Evolutionary conservation across 2,888 invertebrate genomes (phyloP).

Genomic region (Timema podura): DNA sequence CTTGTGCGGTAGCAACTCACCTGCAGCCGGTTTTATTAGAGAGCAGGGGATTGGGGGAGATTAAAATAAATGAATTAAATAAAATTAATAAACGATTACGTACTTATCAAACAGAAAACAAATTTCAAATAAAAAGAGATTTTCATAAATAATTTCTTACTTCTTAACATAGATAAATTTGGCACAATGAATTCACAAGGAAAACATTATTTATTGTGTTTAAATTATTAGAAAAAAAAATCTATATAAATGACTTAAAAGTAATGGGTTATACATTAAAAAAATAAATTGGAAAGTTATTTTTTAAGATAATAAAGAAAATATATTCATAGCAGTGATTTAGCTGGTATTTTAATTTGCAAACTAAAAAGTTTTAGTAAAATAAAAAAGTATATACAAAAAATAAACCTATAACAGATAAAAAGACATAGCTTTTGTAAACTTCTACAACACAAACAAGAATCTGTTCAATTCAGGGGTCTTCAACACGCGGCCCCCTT

Average conservation of each 20-base stretch:
- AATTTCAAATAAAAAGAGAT: no score
- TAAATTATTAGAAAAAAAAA: conserved; percentile 19
- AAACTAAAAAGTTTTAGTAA: background rate
- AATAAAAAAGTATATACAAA: background rate
- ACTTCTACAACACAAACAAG: conserved; percentile 14
- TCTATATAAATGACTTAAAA: conserved; percentile 9
- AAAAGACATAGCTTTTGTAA: background rate
- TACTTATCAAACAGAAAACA: no score
- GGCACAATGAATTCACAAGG: conserved; percentile 31
- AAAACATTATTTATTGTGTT: conserved; percentile 22
- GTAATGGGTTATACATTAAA: background rate
- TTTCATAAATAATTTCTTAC: no score
- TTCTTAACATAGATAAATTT: conserved; percentile 13
- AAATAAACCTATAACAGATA: background rate
- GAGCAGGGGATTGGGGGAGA: no score
- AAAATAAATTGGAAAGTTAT: background rate
- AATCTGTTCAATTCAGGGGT: background rate
- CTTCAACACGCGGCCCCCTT: background rate
- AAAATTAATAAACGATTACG: no score
- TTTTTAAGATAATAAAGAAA: background rate
- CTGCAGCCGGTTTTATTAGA: no score
- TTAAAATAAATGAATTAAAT: no score
- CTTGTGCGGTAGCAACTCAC: no score
- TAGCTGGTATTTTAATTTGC: conserved; percentile 23
- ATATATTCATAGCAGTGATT: conserved; percentile 23